Evolutionary conservation across 1,140 invertebrate species (phyloP).

Genomic region (Lordiphosa clarofinis): DNA sequence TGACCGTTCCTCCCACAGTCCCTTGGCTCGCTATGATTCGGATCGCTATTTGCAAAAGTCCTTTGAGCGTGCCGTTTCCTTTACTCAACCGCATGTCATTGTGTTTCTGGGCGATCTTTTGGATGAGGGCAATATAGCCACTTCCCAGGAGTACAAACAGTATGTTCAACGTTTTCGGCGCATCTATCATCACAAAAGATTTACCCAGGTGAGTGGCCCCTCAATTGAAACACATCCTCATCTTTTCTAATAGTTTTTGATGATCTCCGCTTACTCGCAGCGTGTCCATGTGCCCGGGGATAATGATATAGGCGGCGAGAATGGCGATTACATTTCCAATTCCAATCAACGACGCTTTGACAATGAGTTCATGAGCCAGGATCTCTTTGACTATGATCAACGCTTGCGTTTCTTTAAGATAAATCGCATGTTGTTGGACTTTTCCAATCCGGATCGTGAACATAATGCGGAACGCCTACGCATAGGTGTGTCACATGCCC

Average conservation of each 20-base stretch:
- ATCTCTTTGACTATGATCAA: constrained; percentile 83
- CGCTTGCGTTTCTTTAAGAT: constrained; percentile 83
- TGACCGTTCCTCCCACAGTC: constrained; percentile 64
- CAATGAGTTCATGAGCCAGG: constrained; percentile 86
- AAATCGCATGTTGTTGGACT: constrained; percentile 84
- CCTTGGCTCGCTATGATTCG: constrained; percentile 64
- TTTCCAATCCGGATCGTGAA: constrained; percentile 82
- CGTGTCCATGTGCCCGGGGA: constrained; percentile 94
- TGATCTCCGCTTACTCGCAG: constrained; percentile 64
- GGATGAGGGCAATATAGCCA: constrained; percentile 93
- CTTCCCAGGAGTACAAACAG: constrained; percentile 84
- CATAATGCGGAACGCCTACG: constrained; percentile 83
- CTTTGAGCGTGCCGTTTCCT: constrained; percentile 86
- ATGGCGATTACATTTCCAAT: constrained; percentile 85
- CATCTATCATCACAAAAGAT: constrained; percentile 85
- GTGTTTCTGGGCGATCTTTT: constrained; percentile 95
- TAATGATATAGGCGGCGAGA: constrained; percentile 97
- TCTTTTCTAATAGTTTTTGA: constrained; percentile 82
- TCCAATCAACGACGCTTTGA: constrained; percentile 89
- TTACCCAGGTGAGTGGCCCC: constrained; percentile 78
- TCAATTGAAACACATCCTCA: background rate
- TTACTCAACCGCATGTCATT: constrained; percentile 91
- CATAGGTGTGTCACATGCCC: constrained; percentile 86
- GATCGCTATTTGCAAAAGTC: constrained; percentile 88
- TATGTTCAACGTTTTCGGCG: constrained; percentile 86